Base-by-base conservation (phyloP, 2,888 invertebrate genomes). In the Hirtodrosophila histrioides region DNA sequence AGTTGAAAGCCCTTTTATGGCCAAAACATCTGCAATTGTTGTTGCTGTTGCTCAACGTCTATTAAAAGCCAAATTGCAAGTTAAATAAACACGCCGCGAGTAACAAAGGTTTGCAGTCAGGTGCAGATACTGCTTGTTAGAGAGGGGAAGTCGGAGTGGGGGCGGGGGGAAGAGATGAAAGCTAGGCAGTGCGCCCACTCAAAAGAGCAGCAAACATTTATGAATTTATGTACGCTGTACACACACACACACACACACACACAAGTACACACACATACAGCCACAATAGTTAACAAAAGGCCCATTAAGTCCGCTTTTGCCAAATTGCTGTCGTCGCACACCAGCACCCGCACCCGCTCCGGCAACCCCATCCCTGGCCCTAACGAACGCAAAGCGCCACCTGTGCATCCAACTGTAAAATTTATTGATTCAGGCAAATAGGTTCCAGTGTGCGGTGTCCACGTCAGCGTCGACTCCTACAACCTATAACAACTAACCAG, bases 361-460 rank as follows among this genome's bases (percentile, higher is more conserved):
- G n/a, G 29, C 37, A 7, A 9, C 10, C 4, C 8, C n/a, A 3
- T 27, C 11, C 31, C 12, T 33, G 10, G 23, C 27, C 27, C 27
- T 27, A 7, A 35, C n/a, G 39, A 57, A 17, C 10, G 51, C 8
- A 48, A 39, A 66, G 70, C 78, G 53, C 58, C 83, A 83, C 85
- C 83, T 87, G 87, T 75, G 84, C 84, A 68, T 51, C 72, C 79
- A 78, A 75, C 82, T 81, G 79, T 73, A 66, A 82, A 88, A 86
- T 82, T 87, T 87, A 88, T 88, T 87, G 88, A 88, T 88, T 88
- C 77, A 70, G 74, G 72, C 73, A 73, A 78, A 77, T 77, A 78
- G 79, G 75, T 74, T 69, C 58, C 50, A 46, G 6, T 5, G 27
- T 27, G 27, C 6, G 27, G 27, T 27, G 27, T 27, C 27, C 27